Percentiles rank a stretch among this genome's conserved stretches.
Evolutionary conservation across 1,140 invertebrate genomes (phyloP).

Genomic region (Diabrotica virgifera): DNA sequence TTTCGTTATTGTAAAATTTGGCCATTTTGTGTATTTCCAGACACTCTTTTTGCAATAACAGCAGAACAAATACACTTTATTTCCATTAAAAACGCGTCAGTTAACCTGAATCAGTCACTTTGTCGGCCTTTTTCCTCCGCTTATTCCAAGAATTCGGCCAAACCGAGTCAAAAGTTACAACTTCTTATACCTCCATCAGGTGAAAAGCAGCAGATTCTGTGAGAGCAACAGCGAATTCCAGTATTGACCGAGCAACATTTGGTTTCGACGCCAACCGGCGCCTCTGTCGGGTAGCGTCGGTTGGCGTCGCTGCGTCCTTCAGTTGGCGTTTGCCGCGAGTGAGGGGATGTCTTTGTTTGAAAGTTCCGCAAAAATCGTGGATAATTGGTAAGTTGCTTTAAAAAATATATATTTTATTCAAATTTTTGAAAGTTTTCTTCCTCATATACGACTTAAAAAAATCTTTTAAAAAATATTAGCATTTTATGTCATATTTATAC

Average conservation of each 20-base stretch:
- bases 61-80: too few species aligned
- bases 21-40: too few species aligned
- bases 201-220: conserved; percentile 9
- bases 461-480: too few species aligned
- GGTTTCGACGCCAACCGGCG: conserved; percentile 44
- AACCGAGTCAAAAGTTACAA: background rate
- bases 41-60: too few species aligned
- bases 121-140: background rate
- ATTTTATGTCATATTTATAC: too few species aligned
- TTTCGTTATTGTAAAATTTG: too few species aligned
- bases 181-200: conserved; percentile 22
- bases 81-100: too few species aligned
- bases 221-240: conserved; percentile 20
- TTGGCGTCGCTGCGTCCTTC: conserved; percentile 37
- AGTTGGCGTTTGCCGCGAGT: conserved; percentile 44
- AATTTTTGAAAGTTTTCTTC: too few species aligned
- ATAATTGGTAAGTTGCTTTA: conserved; percentile 43
- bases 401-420: too few species aligned
- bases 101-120: too few species aligned
- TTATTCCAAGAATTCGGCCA: background rate
- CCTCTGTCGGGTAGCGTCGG: conserved; percentile 41
- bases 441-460: too few species aligned
- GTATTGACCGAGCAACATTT: conserved; percentile 48
- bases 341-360: conserved; percentile 45
- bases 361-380: conserved; percentile 36